Evolutionary conservation across 2,888 invertebrate genomes (phyloP), one percentile per base, ranked within the genome.

Genomic region (Tuta absoluta): DNA sequence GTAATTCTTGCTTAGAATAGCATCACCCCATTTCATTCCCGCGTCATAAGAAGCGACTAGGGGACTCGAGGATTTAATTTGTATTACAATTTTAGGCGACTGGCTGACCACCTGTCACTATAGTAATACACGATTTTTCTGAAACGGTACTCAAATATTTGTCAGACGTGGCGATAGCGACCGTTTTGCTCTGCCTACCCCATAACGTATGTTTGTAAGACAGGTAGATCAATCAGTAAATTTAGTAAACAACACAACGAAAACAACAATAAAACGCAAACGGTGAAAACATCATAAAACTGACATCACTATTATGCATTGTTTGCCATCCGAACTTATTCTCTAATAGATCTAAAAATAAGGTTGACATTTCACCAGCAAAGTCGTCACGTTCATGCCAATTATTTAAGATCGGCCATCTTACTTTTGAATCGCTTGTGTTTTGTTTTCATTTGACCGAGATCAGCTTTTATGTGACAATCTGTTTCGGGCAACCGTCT

Each of bases 401-500:
- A 63, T 61, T 66, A 66, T 66, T 69, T 66, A 51, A 48, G 61
- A 67, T 61, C 66, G 62, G 59, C 63, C 56, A 61, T 63, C 57
- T 37, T 57, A 60, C 66, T 66, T 63, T 59, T 64, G 65, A 65
- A 64, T 21, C 19, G 62, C 60, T 67, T 61, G 60, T 63, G 38
- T 66, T 66, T 61, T 23, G 56, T 56, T 56, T 24, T 33, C 33
- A 59, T 53, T 57, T 63, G 62, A 48, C 57, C 53, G 53, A 64
- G n/a, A 61, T 56, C 10, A 33, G 28, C 7, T 53, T 53, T 53
- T 56, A 17, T 56, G 4, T 24, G 33, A n/a, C 17, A 19, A 1
- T n/a, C 28, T 33, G 10, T 33, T 56, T 33, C 33, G 17, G 11
- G 10, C 56, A 33, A 56, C 10, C 56, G 56, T 53, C 24, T 53